A percentile compares a stretch with the other conserved stretches of the same genome.
Conservation (phyloP, 2,888 invertebrate genomes). For the Catonia carolina region DNA sequence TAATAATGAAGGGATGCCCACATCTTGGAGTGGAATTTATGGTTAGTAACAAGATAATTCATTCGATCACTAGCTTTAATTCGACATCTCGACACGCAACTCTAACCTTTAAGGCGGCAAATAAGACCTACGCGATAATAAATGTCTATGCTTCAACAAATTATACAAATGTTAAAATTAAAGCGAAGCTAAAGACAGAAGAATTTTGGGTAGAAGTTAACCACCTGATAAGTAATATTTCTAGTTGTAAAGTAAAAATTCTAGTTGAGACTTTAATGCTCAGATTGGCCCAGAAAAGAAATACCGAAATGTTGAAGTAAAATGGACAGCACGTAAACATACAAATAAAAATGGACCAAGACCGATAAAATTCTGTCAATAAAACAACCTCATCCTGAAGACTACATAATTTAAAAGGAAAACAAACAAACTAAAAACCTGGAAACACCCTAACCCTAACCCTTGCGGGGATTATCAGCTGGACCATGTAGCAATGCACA, state of each 20-base stretch:
- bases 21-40: background rate
- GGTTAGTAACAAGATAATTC: background rate
- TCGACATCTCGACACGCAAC: background rate
- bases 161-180: background rate
- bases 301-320: background rate
- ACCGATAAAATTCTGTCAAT: background rate
- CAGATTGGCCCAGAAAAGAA: background rate
- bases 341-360: background rate
- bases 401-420: constrained; percentile 4
- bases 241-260: background rate
- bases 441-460: constrained; percentile 1
- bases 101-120: background rate
- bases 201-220: background rate
- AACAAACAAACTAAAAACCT: constrained; percentile 3
- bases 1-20: background rate
- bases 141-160: background rate
- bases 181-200: background rate
- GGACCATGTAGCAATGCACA: background rate
- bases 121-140: background rate
- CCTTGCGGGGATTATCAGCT: background rate
- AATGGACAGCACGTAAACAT: background rate
- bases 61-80: background rate
- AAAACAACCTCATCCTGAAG: background rate
- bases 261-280: background rate
- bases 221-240: background rate